Evolutionary conservation across 2,888 invertebrate species (phyloP).

Genomic region (Hemithea aestivaria): DNA sequence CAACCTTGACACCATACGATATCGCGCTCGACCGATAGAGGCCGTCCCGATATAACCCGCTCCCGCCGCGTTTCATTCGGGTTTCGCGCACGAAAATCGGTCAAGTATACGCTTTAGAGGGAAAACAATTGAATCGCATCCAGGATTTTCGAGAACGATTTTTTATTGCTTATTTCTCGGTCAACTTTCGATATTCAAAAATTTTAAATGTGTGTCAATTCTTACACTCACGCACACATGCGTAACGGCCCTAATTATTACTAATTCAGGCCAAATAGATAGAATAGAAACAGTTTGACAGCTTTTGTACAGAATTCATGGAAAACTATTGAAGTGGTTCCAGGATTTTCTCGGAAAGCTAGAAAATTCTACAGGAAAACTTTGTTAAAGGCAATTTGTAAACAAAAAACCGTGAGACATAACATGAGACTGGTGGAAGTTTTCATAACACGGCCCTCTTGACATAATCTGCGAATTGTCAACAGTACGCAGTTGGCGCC

Average conservation of each 20-base stretch:
- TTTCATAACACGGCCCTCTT: conserved; percentile 59
- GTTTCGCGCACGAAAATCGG: conserved; percentile 61
- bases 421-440: conserved; percentile 50
- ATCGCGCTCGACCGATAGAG: conserved; percentile 68
- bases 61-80: conserved; percentile 55
- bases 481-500: conserved; percentile 60
- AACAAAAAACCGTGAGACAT: conserved; percentile 39
- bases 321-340: too few species aligned
- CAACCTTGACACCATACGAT: conserved; percentile 74
- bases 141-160: conserved; percentile 49
- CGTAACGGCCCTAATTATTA: too few species aligned
- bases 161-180: too few species aligned
- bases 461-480: conserved; percentile 47
- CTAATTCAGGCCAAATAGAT: too few species aligned
- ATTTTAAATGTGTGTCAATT: too few species aligned
- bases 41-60: conserved; percentile 67
- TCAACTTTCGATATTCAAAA: too few species aligned
- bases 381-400: conserved; percentile 15
- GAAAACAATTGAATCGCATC: conserved; percentile 52
- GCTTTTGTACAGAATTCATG: too few species aligned
- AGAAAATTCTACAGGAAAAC: neutral
- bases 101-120: conserved; percentile 57
- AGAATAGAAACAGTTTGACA: too few species aligned
- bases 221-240: too few species aligned
- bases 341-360: conserved; percentile 17